Evolutionary conservation across 2,888 invertebrate species (phyloP).

Genomic region (Noctuana brunneofusca): DNA sequence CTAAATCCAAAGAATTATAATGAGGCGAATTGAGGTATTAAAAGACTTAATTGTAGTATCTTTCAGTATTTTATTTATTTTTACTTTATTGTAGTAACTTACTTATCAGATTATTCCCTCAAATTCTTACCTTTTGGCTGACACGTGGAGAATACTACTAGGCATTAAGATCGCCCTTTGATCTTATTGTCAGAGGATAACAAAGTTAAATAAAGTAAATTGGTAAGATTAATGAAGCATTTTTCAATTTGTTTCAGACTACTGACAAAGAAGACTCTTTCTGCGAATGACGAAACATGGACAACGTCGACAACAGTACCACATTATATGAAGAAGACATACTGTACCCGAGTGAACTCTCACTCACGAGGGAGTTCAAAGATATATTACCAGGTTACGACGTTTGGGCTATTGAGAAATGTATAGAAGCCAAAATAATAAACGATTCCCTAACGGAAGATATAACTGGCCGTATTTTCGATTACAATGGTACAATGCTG

Average conservation of each 20-base stretch:
- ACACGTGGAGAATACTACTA: not conserved
- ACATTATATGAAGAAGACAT: conserved; percentile 64
- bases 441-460: conserved; percentile 56
- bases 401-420: conserved; percentile 67
- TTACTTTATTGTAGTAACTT: too few relatives aligned
- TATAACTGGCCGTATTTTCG: conserved; percentile 49
- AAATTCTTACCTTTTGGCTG: too few relatives aligned
- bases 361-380: conserved; percentile 53
- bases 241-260: conserved; percentile 61
- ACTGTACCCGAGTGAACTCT: conserved; percentile 52
- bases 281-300: conserved; percentile 77
- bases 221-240: not conserved
- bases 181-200: too few relatives aligned
- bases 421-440: conserved; percentile 54
- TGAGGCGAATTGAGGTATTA: too few relatives aligned
- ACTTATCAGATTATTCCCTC: too few relatives aligned
- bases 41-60: too few relatives aligned
- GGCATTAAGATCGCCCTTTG: not conserved
- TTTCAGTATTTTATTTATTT: too few relatives aligned
- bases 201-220: too few relatives aligned
- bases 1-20: too few relatives aligned
- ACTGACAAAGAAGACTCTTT: conserved; percentile 40
- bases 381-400: conserved; percentile 43
- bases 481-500: conserved; percentile 62
- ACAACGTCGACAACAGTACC: conserved; percentile 73